Evolutionary conservation across 2,797 vertebrate genomes (phyloP).

Genomic region (Limosa lapponica): DNA sequence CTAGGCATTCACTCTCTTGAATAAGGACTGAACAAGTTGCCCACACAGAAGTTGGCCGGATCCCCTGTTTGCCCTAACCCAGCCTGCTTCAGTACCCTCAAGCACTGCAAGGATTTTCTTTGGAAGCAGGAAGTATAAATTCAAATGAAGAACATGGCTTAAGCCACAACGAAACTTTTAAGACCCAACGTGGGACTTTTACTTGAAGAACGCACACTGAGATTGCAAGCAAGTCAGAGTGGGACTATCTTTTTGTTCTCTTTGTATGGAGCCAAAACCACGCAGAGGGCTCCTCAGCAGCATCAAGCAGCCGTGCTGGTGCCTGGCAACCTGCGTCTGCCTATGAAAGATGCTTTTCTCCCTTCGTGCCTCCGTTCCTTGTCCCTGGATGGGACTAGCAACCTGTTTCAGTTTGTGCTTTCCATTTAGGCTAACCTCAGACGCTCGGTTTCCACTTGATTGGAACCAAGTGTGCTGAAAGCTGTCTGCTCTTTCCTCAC

Average conservation of each 20-base stretch:
- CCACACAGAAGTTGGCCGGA: neutral
- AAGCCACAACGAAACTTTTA: neutral
- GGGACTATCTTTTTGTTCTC: neutral
- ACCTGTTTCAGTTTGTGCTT: neutral
- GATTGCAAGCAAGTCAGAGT: neutral
- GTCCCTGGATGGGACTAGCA: neutral
- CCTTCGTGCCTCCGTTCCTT: neutral
- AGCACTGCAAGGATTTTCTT: neutral
- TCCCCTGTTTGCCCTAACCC: neutral
- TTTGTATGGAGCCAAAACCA: neutral
- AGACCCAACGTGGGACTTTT: neutral
- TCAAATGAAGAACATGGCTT: neutral
- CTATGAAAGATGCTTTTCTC: neutral
- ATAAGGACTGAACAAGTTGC: neutral
- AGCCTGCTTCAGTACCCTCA: neutral
- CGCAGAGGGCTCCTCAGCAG: neutral
- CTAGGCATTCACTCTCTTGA: neutral
- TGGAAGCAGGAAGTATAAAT: neutral
- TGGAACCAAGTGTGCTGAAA: constrained; percentile 18
- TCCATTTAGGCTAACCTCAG: constrained; percentile 11
- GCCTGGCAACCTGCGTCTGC: neutral
- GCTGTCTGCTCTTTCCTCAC: neutral
- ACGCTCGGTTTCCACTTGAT: neutral
- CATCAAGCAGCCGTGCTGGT: neutral
- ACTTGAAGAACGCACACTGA: neutral